Conservation (phyloP, 2,888 invertebrate genomes). For the Lampropteryx suffumata region DNA sequence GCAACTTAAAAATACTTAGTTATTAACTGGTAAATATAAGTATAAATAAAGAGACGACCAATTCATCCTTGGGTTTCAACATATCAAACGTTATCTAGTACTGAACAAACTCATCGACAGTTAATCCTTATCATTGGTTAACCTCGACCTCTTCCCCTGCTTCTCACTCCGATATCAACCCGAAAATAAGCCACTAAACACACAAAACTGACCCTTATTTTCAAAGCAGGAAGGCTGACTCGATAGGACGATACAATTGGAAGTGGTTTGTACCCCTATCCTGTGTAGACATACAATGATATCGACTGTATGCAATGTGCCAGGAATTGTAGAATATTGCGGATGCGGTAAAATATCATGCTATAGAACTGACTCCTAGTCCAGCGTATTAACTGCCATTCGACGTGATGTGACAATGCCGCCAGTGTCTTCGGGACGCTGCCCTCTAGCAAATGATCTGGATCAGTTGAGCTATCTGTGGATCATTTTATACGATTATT, state of each 20-base stretch:
- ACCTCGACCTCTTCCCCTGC: constrained; percentile 74
- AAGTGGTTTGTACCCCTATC: constrained; percentile 50
- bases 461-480: too few species aligned
- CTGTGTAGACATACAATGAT: constrained; percentile 54
- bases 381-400: too few species aligned
- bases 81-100: constrained; percentile 22
- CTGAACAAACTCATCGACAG: constrained; percentile 59
- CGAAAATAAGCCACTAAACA: constrained; percentile 15
- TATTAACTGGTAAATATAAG: too few species aligned
- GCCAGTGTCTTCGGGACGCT: too few species aligned
- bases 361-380: too few species aligned
- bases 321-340: constrained; percentile 36
- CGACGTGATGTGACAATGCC: too few species aligned
- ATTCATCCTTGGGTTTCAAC: constrained; percentile 7
- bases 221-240: constrained; percentile 24
- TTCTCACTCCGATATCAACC: constrained; percentile 46
- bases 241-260: constrained; percentile 35
- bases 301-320: constrained; percentile 50
- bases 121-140: constrained; percentile 70
- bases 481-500: too few species aligned
- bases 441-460: too few species aligned
- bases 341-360: constrained; percentile 35
- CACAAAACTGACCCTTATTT: constrained; percentile 41
- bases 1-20: too few species aligned
- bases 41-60: neutral